Evolutionary conservation across 1,140 invertebrate genomes (phyloP).

Genomic region (Pantala flavescens): DNA sequence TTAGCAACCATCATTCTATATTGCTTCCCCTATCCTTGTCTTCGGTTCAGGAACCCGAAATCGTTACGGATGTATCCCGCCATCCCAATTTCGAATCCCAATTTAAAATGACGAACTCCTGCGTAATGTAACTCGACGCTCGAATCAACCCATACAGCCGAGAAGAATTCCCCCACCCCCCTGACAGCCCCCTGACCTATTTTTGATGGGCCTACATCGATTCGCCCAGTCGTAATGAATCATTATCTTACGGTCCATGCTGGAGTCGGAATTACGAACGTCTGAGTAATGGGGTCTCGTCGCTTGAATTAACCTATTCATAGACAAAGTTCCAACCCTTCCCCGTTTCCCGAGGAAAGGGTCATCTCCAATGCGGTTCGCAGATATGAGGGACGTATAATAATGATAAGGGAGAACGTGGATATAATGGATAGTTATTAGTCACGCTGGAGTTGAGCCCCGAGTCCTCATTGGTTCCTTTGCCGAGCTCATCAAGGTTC

Average conservation of each 20-base stretch:
- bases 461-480: background rate
- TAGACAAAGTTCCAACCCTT: background rate
- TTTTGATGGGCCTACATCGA: background rate
- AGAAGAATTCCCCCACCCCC: no score
- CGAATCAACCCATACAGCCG: no score
- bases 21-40: no score
- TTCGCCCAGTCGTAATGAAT: background rate
- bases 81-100: no score
- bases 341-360: background rate
- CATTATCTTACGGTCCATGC: background rate
- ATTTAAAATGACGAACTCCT: no score
- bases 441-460: constrained; percentile 6
- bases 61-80: no score
- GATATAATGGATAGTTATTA: background rate
- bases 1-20: no score
- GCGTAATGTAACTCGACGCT: no score
- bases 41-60: no score
- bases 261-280: background rate
- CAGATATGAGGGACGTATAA: background rate
- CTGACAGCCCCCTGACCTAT: background rate
- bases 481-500: background rate
- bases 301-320: constrained; percentile 1
- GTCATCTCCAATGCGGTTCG: background rate
- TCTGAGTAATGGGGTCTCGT: background rate
- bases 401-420: background rate